Percentiles rank a stretch among this genome's conserved stretches.
Evolutionary conservation across 2,888 invertebrate species (phyloP).

Genomic region (Archips xylosteana): DNA sequence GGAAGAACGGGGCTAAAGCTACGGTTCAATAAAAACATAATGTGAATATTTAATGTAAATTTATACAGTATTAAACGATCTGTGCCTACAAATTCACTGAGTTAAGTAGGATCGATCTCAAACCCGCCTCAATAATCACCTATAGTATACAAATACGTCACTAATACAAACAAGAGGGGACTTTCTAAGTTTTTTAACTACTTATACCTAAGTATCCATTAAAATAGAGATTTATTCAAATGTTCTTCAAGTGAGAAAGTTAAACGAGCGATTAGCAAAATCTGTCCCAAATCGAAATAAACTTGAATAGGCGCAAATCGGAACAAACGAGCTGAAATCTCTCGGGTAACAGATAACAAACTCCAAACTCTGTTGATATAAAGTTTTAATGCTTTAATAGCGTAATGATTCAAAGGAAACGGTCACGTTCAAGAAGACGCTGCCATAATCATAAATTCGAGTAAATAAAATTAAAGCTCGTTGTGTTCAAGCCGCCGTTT

Average conservation of each 20-base stretch:
- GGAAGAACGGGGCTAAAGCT: no score
- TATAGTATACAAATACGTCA: no score
- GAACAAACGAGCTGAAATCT: slow-evolving; percentile 55
- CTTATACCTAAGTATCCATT: neutral
- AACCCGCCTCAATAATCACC: no score
- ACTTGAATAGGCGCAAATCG: slow-evolving; percentile 45
- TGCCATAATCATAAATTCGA: slow-evolving; percentile 51
- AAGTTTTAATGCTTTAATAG: slow-evolving; percentile 44
- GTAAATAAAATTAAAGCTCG: slow-evolving; percentile 15
- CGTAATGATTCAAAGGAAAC: slow-evolving; percentile 52
- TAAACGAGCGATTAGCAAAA: slow-evolving; percentile 26
- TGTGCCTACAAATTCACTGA: no score
- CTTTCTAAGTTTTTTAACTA: neutral
- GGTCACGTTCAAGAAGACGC: slow-evolving; percentile 39
- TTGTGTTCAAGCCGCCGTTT: slow-evolving; percentile 8
- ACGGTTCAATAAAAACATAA: no score
- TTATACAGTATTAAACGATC: no score
- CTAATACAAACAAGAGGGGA: neutral
- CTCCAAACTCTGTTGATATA: slow-evolving; percentile 53
- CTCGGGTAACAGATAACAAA: slow-evolving; percentile 58
- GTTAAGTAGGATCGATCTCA: no score
- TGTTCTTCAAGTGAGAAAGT: slow-evolving; percentile 18
- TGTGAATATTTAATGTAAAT: no score
- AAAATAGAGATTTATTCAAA: slow-evolving; percentile 7
- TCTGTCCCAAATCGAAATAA: slow-evolving; percentile 50